phyloP scores from a whole-genome alignment of 2,888 invertebrate species.

The Cephus spinipes region DNA sequence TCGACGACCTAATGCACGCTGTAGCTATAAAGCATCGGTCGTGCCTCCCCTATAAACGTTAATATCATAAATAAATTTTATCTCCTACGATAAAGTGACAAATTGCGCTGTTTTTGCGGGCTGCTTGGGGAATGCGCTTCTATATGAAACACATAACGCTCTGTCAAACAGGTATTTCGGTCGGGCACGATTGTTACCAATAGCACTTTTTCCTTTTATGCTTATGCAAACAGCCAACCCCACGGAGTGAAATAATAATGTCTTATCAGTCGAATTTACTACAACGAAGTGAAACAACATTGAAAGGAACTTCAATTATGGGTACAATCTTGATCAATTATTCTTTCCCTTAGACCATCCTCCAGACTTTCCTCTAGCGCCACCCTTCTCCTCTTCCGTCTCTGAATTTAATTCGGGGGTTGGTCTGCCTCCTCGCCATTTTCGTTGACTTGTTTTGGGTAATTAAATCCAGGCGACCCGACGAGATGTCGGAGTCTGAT shows the following conservation, averaged over 20 bases:
- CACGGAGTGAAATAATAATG: background rate
- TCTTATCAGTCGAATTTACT: background rate
- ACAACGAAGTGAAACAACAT: background rate
- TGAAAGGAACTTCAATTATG: background rate
- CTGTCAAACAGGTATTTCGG: background rate
- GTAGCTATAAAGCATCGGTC: background rate
- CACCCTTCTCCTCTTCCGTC: background rate
- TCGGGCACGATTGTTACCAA: background rate
- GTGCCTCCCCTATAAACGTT: conserved; percentile 11
- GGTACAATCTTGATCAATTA: background rate
- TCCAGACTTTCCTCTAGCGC: background rate
- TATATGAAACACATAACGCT: background rate
- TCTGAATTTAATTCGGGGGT: background rate
- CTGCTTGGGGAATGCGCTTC: background rate
- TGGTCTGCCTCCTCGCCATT: background rate
- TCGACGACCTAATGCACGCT: background rate
- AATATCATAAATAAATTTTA: conserved; percentile 23
- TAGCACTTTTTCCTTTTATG: background rate
- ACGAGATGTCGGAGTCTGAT: conserved; percentile 55
- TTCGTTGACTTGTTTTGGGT: conserved; percentile 50
- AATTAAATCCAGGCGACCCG: conserved; percentile 52
- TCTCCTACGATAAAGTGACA: conserved; percentile 31
- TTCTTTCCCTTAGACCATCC: background rate
- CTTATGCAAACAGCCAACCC: background rate
- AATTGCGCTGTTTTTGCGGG: conserved; percentile 34